Conservation (phyloP, 37 sponge, comb jelly and placozoan species). For the Halisarca cf. caerulea region DNA sequence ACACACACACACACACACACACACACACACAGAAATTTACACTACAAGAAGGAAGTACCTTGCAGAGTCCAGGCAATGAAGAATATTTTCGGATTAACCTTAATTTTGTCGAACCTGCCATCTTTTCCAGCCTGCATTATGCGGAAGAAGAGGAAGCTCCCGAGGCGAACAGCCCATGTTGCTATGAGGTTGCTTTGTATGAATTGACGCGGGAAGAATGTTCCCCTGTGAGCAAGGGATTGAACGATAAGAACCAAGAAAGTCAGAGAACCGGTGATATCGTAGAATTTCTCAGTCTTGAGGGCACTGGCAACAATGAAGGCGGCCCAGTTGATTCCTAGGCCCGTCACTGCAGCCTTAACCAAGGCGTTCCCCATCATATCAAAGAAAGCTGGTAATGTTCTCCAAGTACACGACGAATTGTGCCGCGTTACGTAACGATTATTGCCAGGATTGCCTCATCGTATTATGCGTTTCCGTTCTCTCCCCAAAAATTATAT, state of each 20-base stretch:
- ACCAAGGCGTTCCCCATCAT: slow-evolving; percentile 70
- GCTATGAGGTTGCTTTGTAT: slow-evolving; percentile 78
- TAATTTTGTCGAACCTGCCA: slow-evolving; percentile 80
- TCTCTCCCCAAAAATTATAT: no score
- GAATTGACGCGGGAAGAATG: slow-evolving; percentile 69
- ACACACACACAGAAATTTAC: background rate
- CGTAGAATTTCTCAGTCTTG: slow-evolving; percentile 90
- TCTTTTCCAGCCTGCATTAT: slow-evolving; percentile 73
- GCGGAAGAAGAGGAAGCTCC: slow-evolving; percentile 80
- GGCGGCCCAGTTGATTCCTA: slow-evolving; percentile 64
- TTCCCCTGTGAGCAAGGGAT: slow-evolving; percentile 43
- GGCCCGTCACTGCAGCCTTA: slow-evolving; percentile 48
- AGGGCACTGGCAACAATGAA: slow-evolving; percentile 72
- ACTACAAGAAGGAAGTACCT: no score
- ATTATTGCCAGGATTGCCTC: no score
- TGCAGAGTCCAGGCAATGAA: slow-evolving; percentile 90
- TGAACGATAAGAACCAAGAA: slow-evolving; percentile 64
- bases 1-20: no score
- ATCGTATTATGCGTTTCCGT: no score
- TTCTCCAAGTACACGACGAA: no score
- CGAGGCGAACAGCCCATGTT: slow-evolving; percentile 84
- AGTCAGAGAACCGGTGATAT: slow-evolving; percentile 77
- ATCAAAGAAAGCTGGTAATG: background rate
- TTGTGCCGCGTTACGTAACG: no score
- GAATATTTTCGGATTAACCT: slow-evolving; percentile 67